Evolutionary conservation across 2,888 invertebrate genomes (phyloP), one percentile per base, ranked within the genome.

Genomic region (Phalera bucephala): DNA sequence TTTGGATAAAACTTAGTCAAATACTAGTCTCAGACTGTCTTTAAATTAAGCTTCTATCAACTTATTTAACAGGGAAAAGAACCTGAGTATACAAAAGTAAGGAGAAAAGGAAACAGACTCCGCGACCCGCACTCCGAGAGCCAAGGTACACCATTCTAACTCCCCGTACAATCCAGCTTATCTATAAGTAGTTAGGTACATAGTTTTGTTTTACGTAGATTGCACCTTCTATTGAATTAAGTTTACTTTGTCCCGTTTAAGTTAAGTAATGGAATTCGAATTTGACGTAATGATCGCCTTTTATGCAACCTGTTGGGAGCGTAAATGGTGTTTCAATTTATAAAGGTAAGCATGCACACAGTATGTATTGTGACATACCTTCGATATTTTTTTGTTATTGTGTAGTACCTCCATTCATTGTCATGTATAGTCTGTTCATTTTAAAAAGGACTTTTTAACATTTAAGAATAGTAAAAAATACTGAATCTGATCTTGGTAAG

Each of bases 101-200:
- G 95, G 70, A 93, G 95, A 93, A 95, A 95, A 94, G 95, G 94
- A 52, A 93, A 93, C 51, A 90, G 94, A 64, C 91, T 95, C 37
- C 91, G 95, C 40, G 95, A 95, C 79, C 95, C 95, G 8, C 95
- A 95, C 83, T 95, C 95, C 1, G 95, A 95, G 76, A 95, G 95
- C 74, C 95, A 95, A 94, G 95, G 95, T 95, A 91, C 45, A 27
- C 22, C 31, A 10, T 20, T 39, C 36, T 31, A 40, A 31, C 31
- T 39, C 30, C 29, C 11, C 12, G 36, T 15, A 47, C 35, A 57
- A 40, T 52, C 52, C 59, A 43, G 85, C 87, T 83, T 85, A 77
- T 65, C 59, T 52, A 73, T 72, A 74, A 61, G 87, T 88, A 88
- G 88, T 81, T 89, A 86, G 87, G 61, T 63, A 74, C 59, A 72